These are phyloP conservation scores for Zosterops hypoxanthus DNA, from an alignment of 2,113 vertebrate genomes.

Conservation along the genomic window DNA sequence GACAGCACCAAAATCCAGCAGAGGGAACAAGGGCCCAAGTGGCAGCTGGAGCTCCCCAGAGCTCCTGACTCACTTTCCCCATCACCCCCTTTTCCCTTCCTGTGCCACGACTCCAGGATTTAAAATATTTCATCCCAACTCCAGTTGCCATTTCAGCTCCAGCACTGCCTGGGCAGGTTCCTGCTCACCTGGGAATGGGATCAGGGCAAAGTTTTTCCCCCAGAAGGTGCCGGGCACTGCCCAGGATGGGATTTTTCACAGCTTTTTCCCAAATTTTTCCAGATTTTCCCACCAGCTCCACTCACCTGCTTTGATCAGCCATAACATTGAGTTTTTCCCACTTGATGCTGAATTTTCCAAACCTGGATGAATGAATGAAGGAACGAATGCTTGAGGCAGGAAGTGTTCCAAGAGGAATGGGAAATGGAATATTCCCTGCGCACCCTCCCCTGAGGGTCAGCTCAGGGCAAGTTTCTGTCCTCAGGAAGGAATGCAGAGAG, in stretches of 20 bases:
- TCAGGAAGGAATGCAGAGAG: not conserved
- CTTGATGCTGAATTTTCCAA: not conserved
- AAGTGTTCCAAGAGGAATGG: not conserved
- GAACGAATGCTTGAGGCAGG: rapidly evolving
- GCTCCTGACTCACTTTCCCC: not conserved
- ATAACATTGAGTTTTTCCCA: rapidly evolving
- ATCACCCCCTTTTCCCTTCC: not conserved
- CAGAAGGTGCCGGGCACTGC: not conserved
- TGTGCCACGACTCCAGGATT: not conserved
- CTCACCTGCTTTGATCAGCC: not conserved
- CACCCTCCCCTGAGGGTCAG: not conserved
- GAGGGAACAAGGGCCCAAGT: not conserved
- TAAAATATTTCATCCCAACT: not conserved
- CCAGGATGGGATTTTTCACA: not conserved
- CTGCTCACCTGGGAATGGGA: not conserved
- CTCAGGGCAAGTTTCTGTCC: not conserved
- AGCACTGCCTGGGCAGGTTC: not conserved
- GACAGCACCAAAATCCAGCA: not conserved
- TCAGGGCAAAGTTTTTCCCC: not conserved
- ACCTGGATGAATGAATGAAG: rapidly evolving
- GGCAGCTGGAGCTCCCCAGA: not conserved
- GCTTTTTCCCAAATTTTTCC: not conserved
- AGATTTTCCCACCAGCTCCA: not conserved
- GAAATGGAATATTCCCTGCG: not conserved
- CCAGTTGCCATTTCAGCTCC: not conserved